Evolutionary conservation across 2,797 vertebrate species (phyloP).

Genomic region (Cheirogaleus major): DNA sequence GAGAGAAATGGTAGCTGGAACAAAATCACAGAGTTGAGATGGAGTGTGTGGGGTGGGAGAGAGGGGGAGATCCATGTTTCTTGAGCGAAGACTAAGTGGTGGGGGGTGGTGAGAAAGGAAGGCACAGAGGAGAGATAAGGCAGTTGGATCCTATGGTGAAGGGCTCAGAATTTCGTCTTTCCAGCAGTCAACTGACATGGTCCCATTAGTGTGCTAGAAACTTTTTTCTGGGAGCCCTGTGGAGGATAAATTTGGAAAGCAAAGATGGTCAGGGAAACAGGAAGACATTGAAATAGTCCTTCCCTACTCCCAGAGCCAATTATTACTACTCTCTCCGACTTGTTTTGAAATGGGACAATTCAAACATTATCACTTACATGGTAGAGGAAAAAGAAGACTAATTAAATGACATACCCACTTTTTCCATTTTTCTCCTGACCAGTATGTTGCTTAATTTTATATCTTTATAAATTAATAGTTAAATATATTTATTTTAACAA

Average conservation of each 20-base stretch:
- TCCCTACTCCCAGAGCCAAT: background rate
- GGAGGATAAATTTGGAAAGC: too few species aligned
- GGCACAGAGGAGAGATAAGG: background rate
- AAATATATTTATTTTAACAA: background rate
- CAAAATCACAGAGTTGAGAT: background rate
- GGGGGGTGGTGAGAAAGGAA: fast-evolving
- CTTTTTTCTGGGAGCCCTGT: background rate
- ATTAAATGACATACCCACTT: background rate
- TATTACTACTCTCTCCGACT: background rate
- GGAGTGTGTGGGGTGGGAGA: fast-evolving
- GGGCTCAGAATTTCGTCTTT: background rate
- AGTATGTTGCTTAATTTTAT: background rate
- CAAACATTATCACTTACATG: background rate
- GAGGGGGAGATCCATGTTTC: background rate
- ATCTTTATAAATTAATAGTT: background rate
- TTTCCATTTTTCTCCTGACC: background rate
- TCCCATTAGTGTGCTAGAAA: background rate
- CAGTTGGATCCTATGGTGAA: fast-evolving
- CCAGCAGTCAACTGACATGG: too few species aligned
- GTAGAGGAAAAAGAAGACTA: background rate
- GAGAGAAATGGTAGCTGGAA: background rate
- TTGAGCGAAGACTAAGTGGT: background rate
- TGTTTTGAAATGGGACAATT: background rate
- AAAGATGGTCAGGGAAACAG: background rate
- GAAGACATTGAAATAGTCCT: background rate